Percentiles rank a stretch among this genome's conserved stretches.
Evolutionary conservation across 2,888 invertebrate genomes (phyloP).

Genomic region (Coleophora flavipennella): DNA sequence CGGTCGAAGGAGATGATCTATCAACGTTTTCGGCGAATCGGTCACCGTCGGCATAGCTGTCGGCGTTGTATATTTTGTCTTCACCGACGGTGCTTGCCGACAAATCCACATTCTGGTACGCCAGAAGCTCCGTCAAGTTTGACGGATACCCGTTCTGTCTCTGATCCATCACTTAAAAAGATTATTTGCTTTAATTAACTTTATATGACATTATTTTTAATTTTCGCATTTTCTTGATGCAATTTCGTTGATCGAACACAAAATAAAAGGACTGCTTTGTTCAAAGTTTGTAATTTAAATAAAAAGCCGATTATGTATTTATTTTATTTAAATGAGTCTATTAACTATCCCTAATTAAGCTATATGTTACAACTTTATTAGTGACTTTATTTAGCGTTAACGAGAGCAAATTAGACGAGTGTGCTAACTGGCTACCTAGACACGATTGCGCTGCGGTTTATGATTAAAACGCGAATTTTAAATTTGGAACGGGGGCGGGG

Average conservation of each 20-base stretch:
- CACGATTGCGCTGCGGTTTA: slow-evolving; percentile 47
- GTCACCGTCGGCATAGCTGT: slow-evolving; percentile 26
- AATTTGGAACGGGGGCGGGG: slow-evolving; percentile 50
- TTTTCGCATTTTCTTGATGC: slow-evolving; percentile 12
- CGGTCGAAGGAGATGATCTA: slow-evolving; percentile 45
- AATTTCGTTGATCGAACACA: neutral
- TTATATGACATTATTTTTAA: slow-evolving; percentile 20
- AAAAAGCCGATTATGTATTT: slow-evolving; percentile 11
- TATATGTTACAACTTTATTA: slow-evolving; percentile 11
- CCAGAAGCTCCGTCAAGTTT: slow-evolving; percentile 48
- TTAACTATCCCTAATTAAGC: slow-evolving; percentile 1
- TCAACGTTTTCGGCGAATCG: slow-evolving; percentile 36
- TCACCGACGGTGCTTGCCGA: slow-evolving; percentile 34
- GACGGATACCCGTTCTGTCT: slow-evolving; percentile 46
- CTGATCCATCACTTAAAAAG: slow-evolving; percentile 48
- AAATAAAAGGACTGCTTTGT: slow-evolving; percentile 6
- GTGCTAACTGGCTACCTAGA: slow-evolving; percentile 29
- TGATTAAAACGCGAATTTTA: slow-evolving; percentile 54
- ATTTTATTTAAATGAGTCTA: slow-evolving; percentile 8
- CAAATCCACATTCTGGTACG: slow-evolving; percentile 48
- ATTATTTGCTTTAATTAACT: slow-evolving; percentile 19
- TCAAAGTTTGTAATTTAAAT: slow-evolving; percentile 10
- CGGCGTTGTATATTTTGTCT: slow-evolving; percentile 34
- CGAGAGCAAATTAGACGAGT: slow-evolving; percentile 25
- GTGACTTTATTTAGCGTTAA: slow-evolving; percentile 19